Base-by-base conservation (phyloP, 2,113 vertebrate genomes). In the Hydropotes inermis region DNA sequence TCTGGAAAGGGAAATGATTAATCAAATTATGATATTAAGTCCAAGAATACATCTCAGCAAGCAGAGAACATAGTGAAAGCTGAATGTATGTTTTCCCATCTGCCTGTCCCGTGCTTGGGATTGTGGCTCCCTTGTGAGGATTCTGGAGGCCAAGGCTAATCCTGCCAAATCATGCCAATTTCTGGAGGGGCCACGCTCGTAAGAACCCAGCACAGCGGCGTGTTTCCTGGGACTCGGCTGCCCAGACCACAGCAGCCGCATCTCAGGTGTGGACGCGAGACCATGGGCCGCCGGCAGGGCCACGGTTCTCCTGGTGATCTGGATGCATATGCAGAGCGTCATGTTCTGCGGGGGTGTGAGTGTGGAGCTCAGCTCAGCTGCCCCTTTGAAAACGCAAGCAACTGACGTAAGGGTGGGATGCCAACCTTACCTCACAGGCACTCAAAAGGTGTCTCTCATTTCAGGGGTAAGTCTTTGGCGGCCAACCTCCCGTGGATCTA, bases 221-320 rank as follows among this genome's bases (percentile, higher is more conserved):
- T 2, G 7, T 0, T 50, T 27, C 21, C 33, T 10, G 11, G 3
- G 7, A 7, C 0, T 5, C 1, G 11, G 33, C 74, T 21, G 7
- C 14, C 0, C 5, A 30, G 50, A 27, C 3, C 33, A 12, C 9
- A 7, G 11, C 33, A 15, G 21, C 21, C 2, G 67, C 17, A 1
- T 10, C 25, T 36, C 52, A 6, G 28, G 1, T 3, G 25, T 0
- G 4, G 16, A 19, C 0, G 0, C 1, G 1, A 47, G 13, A 23
- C 3, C 11, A 3, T 33, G 10, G 67, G 67, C n/a, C 1, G 67
- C 33, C 4, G 2, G 3, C 52, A n/a, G 6, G 1, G 2, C 12
- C 3, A 0, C 7, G 0, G 6, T 23, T 50, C 58, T 28, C 2
- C 7, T 19, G 3, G 17, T 5, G 2, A 7, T n/a, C 47, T 89